Evolutionary conservation across 1,140 invertebrate species (phyloP), one percentile per base, ranked within the genome.

Genomic region (Zaprionus ghesquierei): DNA sequence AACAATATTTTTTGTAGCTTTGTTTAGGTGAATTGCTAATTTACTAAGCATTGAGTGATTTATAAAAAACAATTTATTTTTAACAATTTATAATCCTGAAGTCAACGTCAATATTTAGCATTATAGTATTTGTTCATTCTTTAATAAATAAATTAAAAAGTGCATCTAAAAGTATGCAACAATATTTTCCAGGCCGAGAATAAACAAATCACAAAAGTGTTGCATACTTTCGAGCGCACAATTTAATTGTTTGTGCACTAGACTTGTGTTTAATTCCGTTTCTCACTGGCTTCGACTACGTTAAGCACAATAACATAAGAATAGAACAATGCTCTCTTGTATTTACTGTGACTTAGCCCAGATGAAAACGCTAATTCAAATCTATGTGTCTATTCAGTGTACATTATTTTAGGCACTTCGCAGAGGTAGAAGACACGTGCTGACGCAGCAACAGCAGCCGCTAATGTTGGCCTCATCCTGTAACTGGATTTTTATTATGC

Each of bases 401-500:
- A 27, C 33, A 53, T 59, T 38, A 20, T 46, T 63, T 23, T 35
- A 55, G 59, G 38, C n/a, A 23, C 23, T 25, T 38, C 29, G n/a
- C n/a, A 22, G 29, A 41, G 23, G 18, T 15, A 31, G 25, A 38
- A 20, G 35, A 50, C 69, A 66, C 62, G 54, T 66, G 69, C 59
- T 56, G 41, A 31, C 18, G 1, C 25, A 3, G 46, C 54, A n/a
- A n/a, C n/a, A n/a, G n/a, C n/a, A n/a, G n/a, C n/a, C n/a, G n/a
- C 15, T 31, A 59, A 12, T 35, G 60, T 63, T 23, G 12, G 49
- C 13, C 9, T 49, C 23, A 58, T 22, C 25, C 65, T 55, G 49
- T 58, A 55, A 70, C 41, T 54, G 38, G 41, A 77, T 85, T 85
- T 77, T 72, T 85, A 85, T 85, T 85, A 80, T 78, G 81, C 81